Evolutionary conservation across 2,888 invertebrate species (phyloP), one percentile per base, ranked within the genome.

Genomic region (Chrysolina americana): DNA sequence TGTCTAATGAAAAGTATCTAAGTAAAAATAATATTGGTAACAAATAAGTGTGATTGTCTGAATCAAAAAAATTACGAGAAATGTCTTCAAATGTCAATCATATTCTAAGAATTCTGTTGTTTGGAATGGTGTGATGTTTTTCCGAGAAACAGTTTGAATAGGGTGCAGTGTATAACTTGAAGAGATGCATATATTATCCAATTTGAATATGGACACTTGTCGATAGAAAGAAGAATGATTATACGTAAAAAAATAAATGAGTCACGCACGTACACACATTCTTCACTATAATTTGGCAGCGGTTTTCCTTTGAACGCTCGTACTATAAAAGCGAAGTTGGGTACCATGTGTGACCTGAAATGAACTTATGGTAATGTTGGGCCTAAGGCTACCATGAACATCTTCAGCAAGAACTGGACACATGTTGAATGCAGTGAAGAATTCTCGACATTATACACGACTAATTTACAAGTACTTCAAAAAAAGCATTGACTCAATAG

Each of bases 271-370:
- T 28, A 28, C n/a, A 36, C 59, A 59, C 59, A 59, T 59, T 59
- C 59, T 36, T 59, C 59, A 36, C n/a, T 23, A 59, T 59, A 59
- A 59, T 59, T 59, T 59, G 59, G 59, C 56, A 56, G 23, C 36
- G 59, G 59, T 36, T 59, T 10, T 13, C 53, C 59, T 59, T 59
- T 59, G 59, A 59, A 59, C 59, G 28, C 59, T 17, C 28, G 59
- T 59, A 59, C 59, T 59, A 59, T 59, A 28, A 36, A 23, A 59
- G 59, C 36, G 28, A 59, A 59, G 59, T 59, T 59, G 59, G 63
- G 75, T 75, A 75, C 73, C 76, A 78, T 75, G 70, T 70, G 77
- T 77, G 81, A 80, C 80, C 81, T 79, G 78, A 62, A 78, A 68
- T 81, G 80, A 81, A 78, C 80, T 77, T 75, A 78, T 80, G 79